These are phyloP conservation scores for Amphiprion clarkii DNA, from an alignment of 2,797 vertebrate genomes.

Conservation along the genomic window DNA sequence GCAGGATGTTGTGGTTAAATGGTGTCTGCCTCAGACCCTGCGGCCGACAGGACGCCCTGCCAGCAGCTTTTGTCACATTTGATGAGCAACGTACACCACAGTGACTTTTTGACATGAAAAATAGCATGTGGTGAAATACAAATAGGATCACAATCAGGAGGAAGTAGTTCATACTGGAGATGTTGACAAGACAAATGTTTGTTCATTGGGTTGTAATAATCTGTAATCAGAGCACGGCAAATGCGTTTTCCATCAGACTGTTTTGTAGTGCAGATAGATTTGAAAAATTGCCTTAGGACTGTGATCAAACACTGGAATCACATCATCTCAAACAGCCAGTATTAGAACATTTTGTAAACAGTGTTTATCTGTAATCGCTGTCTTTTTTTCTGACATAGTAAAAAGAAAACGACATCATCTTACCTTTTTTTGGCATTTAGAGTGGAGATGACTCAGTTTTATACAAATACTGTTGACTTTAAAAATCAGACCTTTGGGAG, in stretches of 20 bases:
- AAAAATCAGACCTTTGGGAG: slow-evolving; percentile 63
- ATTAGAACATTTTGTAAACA: slow-evolving; percentile 83
- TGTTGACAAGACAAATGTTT: slow-evolving; percentile 85
- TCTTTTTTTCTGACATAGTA: slow-evolving; percentile 68
- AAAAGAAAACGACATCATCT: slow-evolving; percentile 62
- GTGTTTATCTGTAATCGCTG: slow-evolving; percentile 81
- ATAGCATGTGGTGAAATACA: slow-evolving; percentile 63
- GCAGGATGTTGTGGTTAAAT: slow-evolving; percentile 41
- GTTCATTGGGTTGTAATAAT: slow-evolving; percentile 83
- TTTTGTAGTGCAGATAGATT: slow-evolving; percentile 80
- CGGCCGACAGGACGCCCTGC: slow-evolving; percentile 25
- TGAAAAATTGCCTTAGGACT: slow-evolving; percentile 79
- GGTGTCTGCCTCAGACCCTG: slow-evolving; percentile 15
- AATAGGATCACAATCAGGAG: slow-evolving; percentile 73
- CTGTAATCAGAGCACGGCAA: slow-evolving; percentile 82
- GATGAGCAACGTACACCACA: slow-evolving; percentile 60
- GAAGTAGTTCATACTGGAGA: slow-evolving; percentile 73
- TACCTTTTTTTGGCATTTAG: slow-evolving; percentile 58
- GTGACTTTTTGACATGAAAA: slow-evolving; percentile 74
- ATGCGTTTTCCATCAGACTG: slow-evolving; percentile 79
- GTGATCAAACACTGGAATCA: slow-evolving; percentile 81
- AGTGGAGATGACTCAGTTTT: slow-evolving; percentile 63
- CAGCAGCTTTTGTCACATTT: slow-evolving; percentile 51
- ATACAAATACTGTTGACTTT: slow-evolving; percentile 69
- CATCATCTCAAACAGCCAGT: slow-evolving; percentile 78